Percentiles rank a stretch among this genome's conserved stretches.
These are phyloP conservation scores for Stegodyphus dumicola DNA, from an alignment of 1,140 invertebrate genomes.

Conservation along the genomic window DNA sequence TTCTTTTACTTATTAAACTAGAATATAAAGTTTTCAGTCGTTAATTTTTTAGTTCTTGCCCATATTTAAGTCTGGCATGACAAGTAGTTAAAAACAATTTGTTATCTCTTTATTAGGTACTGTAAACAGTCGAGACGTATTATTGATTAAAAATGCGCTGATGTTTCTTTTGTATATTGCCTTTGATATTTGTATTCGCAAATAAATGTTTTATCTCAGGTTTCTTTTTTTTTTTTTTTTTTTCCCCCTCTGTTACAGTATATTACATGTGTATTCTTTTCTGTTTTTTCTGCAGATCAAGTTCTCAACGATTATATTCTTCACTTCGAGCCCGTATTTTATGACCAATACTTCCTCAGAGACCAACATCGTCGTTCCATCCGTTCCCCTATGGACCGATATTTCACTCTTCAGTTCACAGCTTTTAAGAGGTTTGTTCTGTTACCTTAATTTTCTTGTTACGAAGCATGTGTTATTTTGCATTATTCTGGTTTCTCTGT, in stretches of 20 bases:
- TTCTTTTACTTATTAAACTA: too few relatives aligned
- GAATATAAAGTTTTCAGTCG: too few relatives aligned
- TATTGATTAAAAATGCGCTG: neutral
- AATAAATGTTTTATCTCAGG: neutral
- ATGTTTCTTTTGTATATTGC: neutral
- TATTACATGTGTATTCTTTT: too few relatives aligned
- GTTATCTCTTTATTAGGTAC: too few relatives aligned
- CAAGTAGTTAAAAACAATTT: too few relatives aligned
- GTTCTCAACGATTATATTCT: slow-evolving; percentile 71
- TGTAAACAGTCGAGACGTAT: too few relatives aligned
- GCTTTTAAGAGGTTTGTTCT: slow-evolving; percentile 70
- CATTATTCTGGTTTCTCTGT: too few relatives aligned
- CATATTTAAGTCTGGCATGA: too few relatives aligned
- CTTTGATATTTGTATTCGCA: neutral
- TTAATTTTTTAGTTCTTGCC: too few relatives aligned
- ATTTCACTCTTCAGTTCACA: slow-evolving; percentile 63
- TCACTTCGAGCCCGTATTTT: slow-evolving; percentile 73
- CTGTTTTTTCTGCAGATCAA: slow-evolving; percentile 66
- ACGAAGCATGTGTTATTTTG: too few relatives aligned
- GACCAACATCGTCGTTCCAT: slow-evolving; percentile 69
- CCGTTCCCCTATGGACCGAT: slow-evolving; percentile 54
- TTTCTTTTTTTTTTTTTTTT: neutral
- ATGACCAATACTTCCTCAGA: slow-evolving; percentile 69
- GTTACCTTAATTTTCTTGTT: too few relatives aligned
- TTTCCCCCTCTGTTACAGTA: neutral